Base-by-base conservation (phyloP, 2,888 invertebrate genomes). In the Blastobasis adustella region DNA sequence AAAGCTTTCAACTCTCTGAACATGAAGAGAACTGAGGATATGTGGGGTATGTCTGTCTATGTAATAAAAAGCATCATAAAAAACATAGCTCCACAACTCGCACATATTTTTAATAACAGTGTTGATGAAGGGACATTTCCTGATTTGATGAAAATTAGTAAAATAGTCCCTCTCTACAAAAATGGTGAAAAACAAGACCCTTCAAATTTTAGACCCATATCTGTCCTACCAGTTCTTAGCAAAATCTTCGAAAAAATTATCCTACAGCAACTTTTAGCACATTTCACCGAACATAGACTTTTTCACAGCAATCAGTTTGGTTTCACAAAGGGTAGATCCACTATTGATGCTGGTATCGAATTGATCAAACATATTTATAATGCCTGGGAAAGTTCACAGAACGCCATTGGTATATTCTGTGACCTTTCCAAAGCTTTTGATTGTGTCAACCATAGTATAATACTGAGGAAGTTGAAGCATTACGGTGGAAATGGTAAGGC, bases 351-450 rank as follows among this genome's bases (percentile, higher is more conserved):
- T 5, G 47, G 47, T 10, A 40, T 47, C 10, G 47, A 6, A 10
- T 40, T 47, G 4, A 39, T 47, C 5, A 8, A 23, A 38, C 7
- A 39, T 6, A 39, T 47, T 4, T 43, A 36, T 10, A 5, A 49
- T 42, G 47, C 47, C 2, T 51, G 44, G 45, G 47, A 47, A 39
- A n/a, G 45, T 6, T 47, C 47, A 8, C 10, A 44, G 10, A 43
- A 47, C 45, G 51, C 51, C 39, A 43, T 51, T 10, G 51, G 47
- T 8, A 40, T 51, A 1, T 51, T 47, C 45, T 51, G 51, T 38
- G 51, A 51, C 39, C 45, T 47, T 9, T 51, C 51, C 5, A 51
- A 51, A 23, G 51, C 51, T 3, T 51, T 51, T 44, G 51, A 51
- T 39, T 51, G 51, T 38, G 51, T 51, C 10, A 39, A 51, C 10